Conservation (phyloP, 2,113 vertebrate species). For the Erythrolamprus reginae region DNA sequence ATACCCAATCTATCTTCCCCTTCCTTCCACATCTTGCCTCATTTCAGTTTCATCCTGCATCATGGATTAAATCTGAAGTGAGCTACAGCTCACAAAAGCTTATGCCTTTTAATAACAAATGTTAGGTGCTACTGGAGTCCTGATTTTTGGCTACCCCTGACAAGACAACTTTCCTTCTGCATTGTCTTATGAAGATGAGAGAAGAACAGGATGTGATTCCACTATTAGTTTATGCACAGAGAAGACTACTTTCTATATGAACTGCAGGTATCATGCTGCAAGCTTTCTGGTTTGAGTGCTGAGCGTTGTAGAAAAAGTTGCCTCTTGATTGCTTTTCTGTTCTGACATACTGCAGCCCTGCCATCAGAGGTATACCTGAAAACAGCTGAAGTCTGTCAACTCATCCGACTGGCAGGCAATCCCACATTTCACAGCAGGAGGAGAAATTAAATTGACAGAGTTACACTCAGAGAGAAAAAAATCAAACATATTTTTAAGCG, state of each 20-base stretch:
- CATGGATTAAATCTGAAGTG: neutral
- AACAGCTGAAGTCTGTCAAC: neutral
- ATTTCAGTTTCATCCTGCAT: neutral
- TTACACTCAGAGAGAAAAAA: neutral
- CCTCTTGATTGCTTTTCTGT: neutral
- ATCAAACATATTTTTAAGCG: neutral
- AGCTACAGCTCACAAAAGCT: neutral
- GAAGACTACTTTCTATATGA: neutral
- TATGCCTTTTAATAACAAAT: neutral
- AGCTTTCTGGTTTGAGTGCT: neutral
- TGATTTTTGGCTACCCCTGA: neutral
- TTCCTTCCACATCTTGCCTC: neutral
- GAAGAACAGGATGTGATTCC: fast-evolving
- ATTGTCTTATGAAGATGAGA: neutral
- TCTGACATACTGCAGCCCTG: neutral
- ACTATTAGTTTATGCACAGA: neutral
- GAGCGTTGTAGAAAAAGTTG: neutral
- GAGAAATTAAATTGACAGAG: constrained; percentile 1
- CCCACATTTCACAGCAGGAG: neutral
- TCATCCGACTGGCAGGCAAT: neutral
- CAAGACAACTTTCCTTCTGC: neutral
- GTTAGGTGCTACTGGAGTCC: neutral
- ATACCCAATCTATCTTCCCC: neutral
- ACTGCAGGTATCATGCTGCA: neutral
- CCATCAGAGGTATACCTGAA: neutral